Evolutionary conservation across 2,113 vertebrate species (phyloP), one percentile per base, ranked within the genome.

Genomic region (Blennius ocellaris): DNA sequence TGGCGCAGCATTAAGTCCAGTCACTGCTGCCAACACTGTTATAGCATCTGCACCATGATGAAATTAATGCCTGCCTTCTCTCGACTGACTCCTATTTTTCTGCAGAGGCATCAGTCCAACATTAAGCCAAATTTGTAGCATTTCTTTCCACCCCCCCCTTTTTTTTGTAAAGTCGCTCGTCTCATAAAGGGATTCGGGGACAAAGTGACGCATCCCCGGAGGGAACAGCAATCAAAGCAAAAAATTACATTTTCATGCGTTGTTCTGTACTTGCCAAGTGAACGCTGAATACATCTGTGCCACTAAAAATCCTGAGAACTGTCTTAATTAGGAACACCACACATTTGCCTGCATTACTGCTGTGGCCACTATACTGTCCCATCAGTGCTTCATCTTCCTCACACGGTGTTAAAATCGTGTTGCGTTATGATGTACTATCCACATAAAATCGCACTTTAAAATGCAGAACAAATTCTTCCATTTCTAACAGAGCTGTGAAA

Each of bases 21-120:
- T 57, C 11, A 15, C 36, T 10, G 61, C 65, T 77, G 71, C 80
- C 78, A 82, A 70, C 72, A 73, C 40, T 7, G 70, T 63, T 21
- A 62, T 51, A 62, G 41, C 61, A 76, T 66, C 50, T 68, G 76
- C 49, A 53, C 45, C 55, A 37, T 50, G 78, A 73, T 68, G 38
- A 73, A 82, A 77, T 63, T 7, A 52, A 63, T 60, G 15, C 49
- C 40, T 59, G 12, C 44, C 21, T 52, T 38, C 41, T 36, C 39
- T n/a, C 16, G 7, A 14, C 40, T 52, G 45, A 64, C 44, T 78
- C 8, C 9, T 16, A 41, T 30, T 56, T 71, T 7, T 70, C 74
- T 64, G 48, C 47, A 10, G 56, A 16, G 54, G 50, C 45, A 49
- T 15, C 5, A 1, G 6, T 54, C 58, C 47, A 69, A 53, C 11